phyloP scores from a whole-genome alignment of 2,888 invertebrate species.

The Eilema griseolum region DNA sequence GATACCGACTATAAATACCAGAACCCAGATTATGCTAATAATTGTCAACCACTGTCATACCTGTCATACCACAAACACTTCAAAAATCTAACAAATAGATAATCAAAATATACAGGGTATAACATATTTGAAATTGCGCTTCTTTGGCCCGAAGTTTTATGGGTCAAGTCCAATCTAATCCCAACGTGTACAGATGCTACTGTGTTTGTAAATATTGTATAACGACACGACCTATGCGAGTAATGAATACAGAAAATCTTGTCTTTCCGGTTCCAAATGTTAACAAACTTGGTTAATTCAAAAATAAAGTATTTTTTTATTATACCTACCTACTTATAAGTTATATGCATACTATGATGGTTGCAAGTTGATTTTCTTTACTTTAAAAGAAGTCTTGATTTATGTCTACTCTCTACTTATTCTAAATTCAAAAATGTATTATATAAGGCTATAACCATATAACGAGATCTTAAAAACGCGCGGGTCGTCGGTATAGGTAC shows the following conservation, averaged over 20 bases:
- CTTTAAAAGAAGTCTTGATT: neutral
- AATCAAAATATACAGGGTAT: too few species aligned
- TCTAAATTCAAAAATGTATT: conserved; percentile 7
- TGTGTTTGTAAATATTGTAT: conserved; percentile 4
- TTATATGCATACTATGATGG: neutral
- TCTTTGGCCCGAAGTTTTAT: neutral
- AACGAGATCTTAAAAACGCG: conserved; percentile 29
- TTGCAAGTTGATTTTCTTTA: neutral
- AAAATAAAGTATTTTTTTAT: too few species aligned
- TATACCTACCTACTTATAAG: too few species aligned
- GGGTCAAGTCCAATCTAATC: neutral
- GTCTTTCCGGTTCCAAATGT: neutral
- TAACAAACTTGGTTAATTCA: neutral
- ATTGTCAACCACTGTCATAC: too few species aligned
- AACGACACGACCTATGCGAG: neutral
- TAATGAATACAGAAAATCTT: neutral
- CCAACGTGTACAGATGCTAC: neutral
- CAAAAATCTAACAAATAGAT: too few species aligned
- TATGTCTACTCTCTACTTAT: neutral
- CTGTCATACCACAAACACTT: too few species aligned
- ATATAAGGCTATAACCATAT: neutral
- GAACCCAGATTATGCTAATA: too few species aligned
- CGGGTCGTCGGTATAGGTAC: conserved; percentile 22
- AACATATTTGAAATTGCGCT: too few species aligned
- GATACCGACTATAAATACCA: too few species aligned